Conservation (phyloP, 2,888 invertebrate genomes). For the Ochropleura leucogaster region DNA sequence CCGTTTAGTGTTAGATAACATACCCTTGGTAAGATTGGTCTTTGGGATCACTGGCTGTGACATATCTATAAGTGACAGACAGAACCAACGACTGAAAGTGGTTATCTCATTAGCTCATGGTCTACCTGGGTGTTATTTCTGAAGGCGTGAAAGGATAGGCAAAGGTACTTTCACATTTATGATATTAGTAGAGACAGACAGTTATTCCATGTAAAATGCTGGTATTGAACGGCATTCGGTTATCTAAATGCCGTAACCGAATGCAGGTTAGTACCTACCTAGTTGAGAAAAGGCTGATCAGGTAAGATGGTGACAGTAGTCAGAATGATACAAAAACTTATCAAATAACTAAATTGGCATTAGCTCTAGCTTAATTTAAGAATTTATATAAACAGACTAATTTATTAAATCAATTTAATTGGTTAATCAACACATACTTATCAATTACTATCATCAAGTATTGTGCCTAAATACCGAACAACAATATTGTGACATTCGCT, state of each 20-base stretch:
- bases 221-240: background rate
- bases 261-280: no score
- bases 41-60: no score
- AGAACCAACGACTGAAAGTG: no score
- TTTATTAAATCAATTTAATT: no score
- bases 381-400: background rate
- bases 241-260: no score
- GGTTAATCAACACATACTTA: background rate
- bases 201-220: background rate
- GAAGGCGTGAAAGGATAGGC: background rate
- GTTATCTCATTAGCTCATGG: background rate
- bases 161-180: background rate
- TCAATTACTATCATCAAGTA: background rate
- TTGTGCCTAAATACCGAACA: background rate
- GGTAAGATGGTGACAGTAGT: background rate
- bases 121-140: background rate
- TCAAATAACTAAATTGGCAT: background rate
- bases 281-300: background rate
- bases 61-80: no score
- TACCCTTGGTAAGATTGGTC: no score
- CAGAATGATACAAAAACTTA: background rate
- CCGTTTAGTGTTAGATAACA: no score
- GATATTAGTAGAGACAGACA: background rate
- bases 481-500: slow-evolving; percentile 6
- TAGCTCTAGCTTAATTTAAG: background rate